Base-by-base conservation (phyloP, 2,888 invertebrate genomes). In the Cyclophora albipunctata region DNA sequence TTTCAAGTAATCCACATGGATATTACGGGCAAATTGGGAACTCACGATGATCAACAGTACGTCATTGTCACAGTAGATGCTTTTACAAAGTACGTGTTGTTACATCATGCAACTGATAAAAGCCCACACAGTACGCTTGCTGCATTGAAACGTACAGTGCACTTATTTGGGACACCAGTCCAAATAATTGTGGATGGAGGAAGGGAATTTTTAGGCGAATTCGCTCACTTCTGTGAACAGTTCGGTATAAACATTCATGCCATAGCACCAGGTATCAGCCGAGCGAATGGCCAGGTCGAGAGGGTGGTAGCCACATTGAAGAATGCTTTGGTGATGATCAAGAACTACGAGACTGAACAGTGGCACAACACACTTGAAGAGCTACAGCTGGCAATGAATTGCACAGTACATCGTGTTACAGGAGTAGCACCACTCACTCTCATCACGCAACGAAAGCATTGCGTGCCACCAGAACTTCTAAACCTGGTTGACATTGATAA, bases 271-370 rank as follows among this genome's bases (percentile, higher is more conserved):
- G 59, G 59, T 33, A 37, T 47, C 3, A 55, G 57, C 49, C 46
- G 58, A 55, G 58, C 59, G 1, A 62, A 59, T 35, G 56, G 60
- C 3, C 57, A 62, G 45, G 58, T 56, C 0, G 56, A 57, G 42
- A 34, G 56, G 3, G 34, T 59, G 0, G 50, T 65, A 47, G 48
- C 50, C 0, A 64, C 58, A 0, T 45, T 64, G 5, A 62, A 62
- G 42, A 65, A 62, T 42, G 56, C 48, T 2, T 35, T 64, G 4
- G 45, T 45, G 0, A 63, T 64, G 45, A 60, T 66, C 1, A 59
- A 60, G 46, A 66, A 64, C 46, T 46, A 46, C 20, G 46, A 46
- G 34, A 46, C n/a, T 34, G 34, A 34, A 34, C 3, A 33, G 33
- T 47, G 47, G 47, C 45, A 55, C 0, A 46, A 42, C 0, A 42